Evolutionary conservation across 1,140 invertebrate genomes (phyloP), one percentile per base, ranked within the genome.

Genomic region (Dendroctonus valens): DNA sequence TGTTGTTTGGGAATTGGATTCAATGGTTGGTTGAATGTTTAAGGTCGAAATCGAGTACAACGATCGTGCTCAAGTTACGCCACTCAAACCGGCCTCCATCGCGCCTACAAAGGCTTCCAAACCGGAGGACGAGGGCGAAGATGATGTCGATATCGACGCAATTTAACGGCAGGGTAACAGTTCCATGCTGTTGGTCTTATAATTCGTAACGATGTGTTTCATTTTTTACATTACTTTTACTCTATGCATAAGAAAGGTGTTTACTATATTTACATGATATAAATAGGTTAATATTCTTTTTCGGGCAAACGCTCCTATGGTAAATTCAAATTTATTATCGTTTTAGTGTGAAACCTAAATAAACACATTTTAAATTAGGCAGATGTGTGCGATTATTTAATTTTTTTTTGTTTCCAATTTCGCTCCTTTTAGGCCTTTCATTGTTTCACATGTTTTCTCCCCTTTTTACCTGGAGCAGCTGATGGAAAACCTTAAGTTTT

Each of bases 121-220:
- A 57, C 81, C 82, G 48, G 90, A 90, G 48, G 90, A 90, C 65
- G 90, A 87, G 51, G 91, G 86, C 38, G 87, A 87, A 72, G 89
- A 87, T 72, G 89, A 87, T 74, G 80, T 96, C 73, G 92, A 96
- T 79, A 96, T 96, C 77, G 93, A 96, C 84, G 92, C 91, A 76
- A 95, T 96, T 78, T 96, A 92, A 85, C 41, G 14, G 59, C 53
- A 48, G 42, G 3, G 37, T 44, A 8, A 8, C 50, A n/a, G 11
- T 52, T 53, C 11, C 63, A 4, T 51, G 41, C 37, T 26, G 49
- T 44, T 61, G 41, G 26, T 65, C 37, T 42, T 26, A 3, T 48
- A 59, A 7, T 26, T 57, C 52, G 38, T 54, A 63, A 59, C 44
- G 59, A 55, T 67, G 57, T 70, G 39, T 69, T 60, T 54, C 54